These are phyloP conservation scores for Salminus brasiliensis DNA, from an alignment of 2,113 vertebrate genomes.

Conservation along the genomic window DNA sequence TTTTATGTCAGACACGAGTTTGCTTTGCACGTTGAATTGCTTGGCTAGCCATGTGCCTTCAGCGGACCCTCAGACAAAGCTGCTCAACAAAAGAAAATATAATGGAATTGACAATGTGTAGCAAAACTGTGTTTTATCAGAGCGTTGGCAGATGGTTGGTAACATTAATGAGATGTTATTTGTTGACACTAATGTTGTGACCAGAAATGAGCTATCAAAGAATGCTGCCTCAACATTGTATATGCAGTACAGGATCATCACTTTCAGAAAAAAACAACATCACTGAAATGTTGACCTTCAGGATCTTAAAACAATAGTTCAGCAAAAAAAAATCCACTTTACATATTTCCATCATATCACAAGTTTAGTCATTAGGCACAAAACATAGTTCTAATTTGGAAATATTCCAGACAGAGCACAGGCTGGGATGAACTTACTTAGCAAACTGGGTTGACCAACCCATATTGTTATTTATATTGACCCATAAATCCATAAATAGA, in stretches of 20 bases:
- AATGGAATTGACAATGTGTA: neutral
- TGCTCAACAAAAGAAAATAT: neutral
- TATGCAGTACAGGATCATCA: neutral
- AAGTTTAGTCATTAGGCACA: too few relatives aligned
- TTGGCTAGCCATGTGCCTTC: conserved; percentile 42
- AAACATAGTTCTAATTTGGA: too few relatives aligned
- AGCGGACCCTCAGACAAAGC: neutral
- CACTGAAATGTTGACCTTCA: too few relatives aligned
- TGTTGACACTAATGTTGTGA: neutral
- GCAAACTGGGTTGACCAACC: too few relatives aligned
- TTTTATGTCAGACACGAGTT: conserved; percentile 22
- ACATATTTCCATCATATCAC: too few relatives aligned
- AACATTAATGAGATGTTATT: neutral
- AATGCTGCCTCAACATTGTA: neutral
- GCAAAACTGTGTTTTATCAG: neutral
- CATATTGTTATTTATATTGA: too few relatives aligned
- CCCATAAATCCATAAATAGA: too few relatives aligned
- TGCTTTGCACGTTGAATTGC: conserved; percentile 36
- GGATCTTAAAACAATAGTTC: too few relatives aligned
- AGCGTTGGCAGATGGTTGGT: neutral
- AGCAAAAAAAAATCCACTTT: too few relatives aligned
- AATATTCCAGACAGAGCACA: too few relatives aligned
- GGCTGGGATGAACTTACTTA: too few relatives aligned
- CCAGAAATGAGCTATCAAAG: neutral
- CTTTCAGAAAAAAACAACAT: neutral